phyloP scores from a whole-genome alignment of 2,888 invertebrate species.

The Drosophila merina region DNA sequence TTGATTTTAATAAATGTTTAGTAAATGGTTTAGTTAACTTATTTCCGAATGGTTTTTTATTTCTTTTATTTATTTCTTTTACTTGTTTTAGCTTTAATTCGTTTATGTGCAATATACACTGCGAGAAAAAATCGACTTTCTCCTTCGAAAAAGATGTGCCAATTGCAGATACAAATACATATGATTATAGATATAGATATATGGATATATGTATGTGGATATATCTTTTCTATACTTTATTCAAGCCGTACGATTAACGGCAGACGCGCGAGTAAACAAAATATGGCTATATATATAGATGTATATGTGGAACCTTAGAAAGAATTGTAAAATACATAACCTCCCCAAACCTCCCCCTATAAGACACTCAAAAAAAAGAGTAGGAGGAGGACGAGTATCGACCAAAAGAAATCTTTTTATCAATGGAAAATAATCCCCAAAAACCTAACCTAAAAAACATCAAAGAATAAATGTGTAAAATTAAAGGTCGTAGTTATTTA shows the following conservation, averaged over 20 bases:
- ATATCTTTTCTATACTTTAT: too few species aligned
- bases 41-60: neutral
- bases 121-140: conserved; percentile 13
- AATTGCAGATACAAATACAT: conserved; percentile 56
- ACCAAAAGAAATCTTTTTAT: conserved; percentile 47
- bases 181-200: conserved; percentile 1
- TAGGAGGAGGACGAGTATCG: conserved; percentile 33
- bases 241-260: too few species aligned
- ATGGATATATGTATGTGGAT: conserved; percentile 19
- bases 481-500: conserved; percentile 44
- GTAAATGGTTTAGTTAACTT: conserved; percentile 72
- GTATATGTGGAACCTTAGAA: conserved; percentile 44
- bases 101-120: conserved; percentile 11
- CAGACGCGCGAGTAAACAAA: too few species aligned
- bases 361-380: conserved; percentile 24
- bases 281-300: conserved; percentile 13
- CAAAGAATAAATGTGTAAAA: conserved; percentile 12
- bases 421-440: conserved; percentile 7
- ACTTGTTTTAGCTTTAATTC: conserved; percentile 2
- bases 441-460: conserved; percentile 5
- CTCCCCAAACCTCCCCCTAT: conserved; percentile 1
- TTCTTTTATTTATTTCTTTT: conserved; percentile 15
- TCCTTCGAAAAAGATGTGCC: conserved; percentile 66
- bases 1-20: conserved; percentile 70
- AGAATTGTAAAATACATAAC: conserved; percentile 48